phyloP scores from a whole-genome alignment of 1,140 invertebrate species.

The Hyles vespertilio region DNA sequence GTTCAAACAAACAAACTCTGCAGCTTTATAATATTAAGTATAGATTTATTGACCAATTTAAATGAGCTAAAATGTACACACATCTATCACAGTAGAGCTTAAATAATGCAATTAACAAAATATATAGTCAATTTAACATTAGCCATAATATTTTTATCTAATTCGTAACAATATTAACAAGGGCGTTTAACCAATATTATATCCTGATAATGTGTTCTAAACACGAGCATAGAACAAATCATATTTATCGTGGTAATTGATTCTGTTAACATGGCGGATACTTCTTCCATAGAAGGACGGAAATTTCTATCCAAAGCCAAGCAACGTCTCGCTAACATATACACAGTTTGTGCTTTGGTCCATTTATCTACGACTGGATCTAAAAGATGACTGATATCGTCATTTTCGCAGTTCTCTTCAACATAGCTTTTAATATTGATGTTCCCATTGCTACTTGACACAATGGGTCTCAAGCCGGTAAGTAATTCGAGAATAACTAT shows the following conservation, averaged over 20 bases:
- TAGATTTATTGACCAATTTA: too few species aligned
- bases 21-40: too few species aligned
- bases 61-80: too few species aligned
- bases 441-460: conserved; percentile 49
- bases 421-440: conserved; percentile 58
- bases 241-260: conserved; percentile 18
- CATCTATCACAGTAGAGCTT: too few species aligned
- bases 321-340: conserved; percentile 42
- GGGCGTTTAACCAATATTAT: neutral
- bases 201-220: neutral
- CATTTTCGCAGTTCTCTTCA: conserved; percentile 37
- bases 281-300: conserved; percentile 46
- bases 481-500: conserved; percentile 84
- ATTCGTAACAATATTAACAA: conserved; percentile 11
- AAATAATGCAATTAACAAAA: too few species aligned
- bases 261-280: conserved; percentile 40
- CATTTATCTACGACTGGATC: conserved; percentile 42
- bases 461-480: conserved; percentile 79
- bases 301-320: conserved; percentile 39
- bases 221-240: conserved; percentile 3
- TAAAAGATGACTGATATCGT: conserved; percentile 40
- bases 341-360: conserved; percentile 48
- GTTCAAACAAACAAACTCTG: too few species aligned
- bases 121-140: too few species aligned
- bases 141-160: too few species aligned